A percentile compares a stretch with the other conserved stretches of the same genome.
Evolutionary conservation across 2,113 vertebrate species (phyloP).

Genomic region (Falcunculus frontatus): DNA sequence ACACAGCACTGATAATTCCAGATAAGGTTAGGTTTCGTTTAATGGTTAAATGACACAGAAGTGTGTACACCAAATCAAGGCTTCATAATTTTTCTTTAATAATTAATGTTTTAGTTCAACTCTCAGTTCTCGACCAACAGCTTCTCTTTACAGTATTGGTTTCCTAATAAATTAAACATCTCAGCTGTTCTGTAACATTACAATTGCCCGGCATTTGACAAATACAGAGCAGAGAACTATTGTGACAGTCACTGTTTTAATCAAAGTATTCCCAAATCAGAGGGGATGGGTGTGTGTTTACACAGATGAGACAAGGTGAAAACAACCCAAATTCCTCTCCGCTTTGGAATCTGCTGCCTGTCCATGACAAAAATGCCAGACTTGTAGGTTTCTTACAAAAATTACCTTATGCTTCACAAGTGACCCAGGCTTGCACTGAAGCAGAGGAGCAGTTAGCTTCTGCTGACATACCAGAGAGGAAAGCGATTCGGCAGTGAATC

Average conservation of each 20-base stretch:
- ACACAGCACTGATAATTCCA: not conserved
- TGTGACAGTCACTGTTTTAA: not conserved
- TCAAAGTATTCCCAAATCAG: not conserved
- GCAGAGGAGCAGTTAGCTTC: not conserved
- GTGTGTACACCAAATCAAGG: not conserved
- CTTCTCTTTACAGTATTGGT: not conserved
- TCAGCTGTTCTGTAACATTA: not conserved
- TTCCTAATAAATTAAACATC: conserved; percentile 29
- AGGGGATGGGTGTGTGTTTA: not conserved
- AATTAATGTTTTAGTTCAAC: not conserved
- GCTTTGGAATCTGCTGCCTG: not conserved
- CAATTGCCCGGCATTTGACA: not conserved
- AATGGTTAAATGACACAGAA: not conserved
- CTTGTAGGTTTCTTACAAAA: not conserved
- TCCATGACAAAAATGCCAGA: not conserved
- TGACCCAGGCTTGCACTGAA: not conserved
- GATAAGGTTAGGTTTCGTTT: not conserved
- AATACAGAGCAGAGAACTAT: not conserved
- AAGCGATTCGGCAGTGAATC: fast-evolving
- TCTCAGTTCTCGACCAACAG: not conserved
- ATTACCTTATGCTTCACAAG: not conserved
- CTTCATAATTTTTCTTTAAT: not conserved
- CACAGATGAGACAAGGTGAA: not conserved
- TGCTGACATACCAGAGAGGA: not conserved
- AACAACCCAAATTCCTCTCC: not conserved